Evolutionary conservation across 2,113 vertebrate genomes (phyloP), one percentile per base, ranked within the genome.

Genomic region (Lophius piscatorius): DNA sequence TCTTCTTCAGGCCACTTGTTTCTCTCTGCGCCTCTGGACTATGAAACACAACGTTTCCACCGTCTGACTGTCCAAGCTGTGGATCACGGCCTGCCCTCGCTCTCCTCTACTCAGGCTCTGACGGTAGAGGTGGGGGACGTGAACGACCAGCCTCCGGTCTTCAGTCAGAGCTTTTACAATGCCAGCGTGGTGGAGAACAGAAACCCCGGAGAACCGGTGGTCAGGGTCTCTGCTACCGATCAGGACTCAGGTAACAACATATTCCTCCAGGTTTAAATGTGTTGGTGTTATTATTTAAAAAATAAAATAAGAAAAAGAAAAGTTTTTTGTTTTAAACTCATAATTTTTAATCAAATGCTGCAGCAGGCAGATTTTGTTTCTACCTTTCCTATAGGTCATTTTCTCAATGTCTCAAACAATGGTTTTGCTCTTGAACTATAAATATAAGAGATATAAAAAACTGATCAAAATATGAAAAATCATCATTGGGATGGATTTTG

Each of bases 101-200:
- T 93, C 4, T 95, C 93, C 1, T 88, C 94, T 34, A 93, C 87
- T 0, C 95, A 97, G 85, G 92, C 87, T 10, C 70, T 99, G 74
- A 94, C 90, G 0, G 38, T 98, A 29, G 22, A 77, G 65, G 89
- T 99, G 67, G 75, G 91, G 21, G 97, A 98, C 13, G 86, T 95
- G 9, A 98, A 96, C 34, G 96, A 99, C 35, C 91, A 91, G 62
- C 33, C 65, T 0, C 96, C 96, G 0, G 1, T 81, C 18, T 97
- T 97, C 88, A 80, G 80, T 39, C 88, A 91, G 64, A 59, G 55
- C 6, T 0, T 89, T 40, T 98, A 96, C n/a, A 62, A 90, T 24
- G 78, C 90, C 73, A 80, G 78, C 0, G 88, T 96, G 71, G 70
- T 5, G 46, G 96, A 98, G 90, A 98, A 98, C 79, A 82, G 40